Evolutionary conservation across 2,888 invertebrate species (phyloP), one percentile per base, ranked within the genome.

Genomic region (Tinea pellionella): DNA sequence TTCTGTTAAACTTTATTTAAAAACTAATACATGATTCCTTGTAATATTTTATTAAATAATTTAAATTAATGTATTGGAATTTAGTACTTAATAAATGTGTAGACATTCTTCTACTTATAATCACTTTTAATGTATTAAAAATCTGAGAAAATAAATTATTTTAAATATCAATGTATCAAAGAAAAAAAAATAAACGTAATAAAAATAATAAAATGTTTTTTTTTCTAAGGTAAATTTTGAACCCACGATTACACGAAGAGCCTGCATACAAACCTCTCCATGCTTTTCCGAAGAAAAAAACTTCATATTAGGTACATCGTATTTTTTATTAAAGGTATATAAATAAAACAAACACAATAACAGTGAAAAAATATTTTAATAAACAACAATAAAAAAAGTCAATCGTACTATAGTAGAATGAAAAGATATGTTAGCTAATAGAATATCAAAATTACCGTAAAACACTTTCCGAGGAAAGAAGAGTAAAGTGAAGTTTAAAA

Each of bases 121-220:
- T 24, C 24, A 24, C 2, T 24, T n/a, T 30, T 37, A 9, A 37
- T 37, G 37, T 37, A 6, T 37, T 37, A 37, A 37, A 37, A 37
- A 37, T 37, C 37, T 37, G 30, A 37, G 2, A 12, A 37, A 78
- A 75, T 80, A 79, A 78, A 84, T 79, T 86, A 86, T 86, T 86
- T 86, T 86, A 83, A 86, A 84, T 86, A 86, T 82, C 77, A 83
- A 70, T 84, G 37, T 37, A 37, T 85, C 69, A 76, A 79, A 13
- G 12, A 73, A 78, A 69, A 82, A 77, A 77, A 82, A 83, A 83
- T 84, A 80, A 75, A 67, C 80, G 82, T 86, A 82, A 76, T 68
- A 75, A 66, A 67, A 68, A 16, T 32, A 4, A 9, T 66, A 68
- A 71, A 71, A 75, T 6, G 24, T 3, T 24, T 24, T 67, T 63